Evolutionary conservation across 1,140 invertebrate species (phyloP), one percentile per base, ranked within the genome.

Genomic region (Zaprionus africanus): DNA sequence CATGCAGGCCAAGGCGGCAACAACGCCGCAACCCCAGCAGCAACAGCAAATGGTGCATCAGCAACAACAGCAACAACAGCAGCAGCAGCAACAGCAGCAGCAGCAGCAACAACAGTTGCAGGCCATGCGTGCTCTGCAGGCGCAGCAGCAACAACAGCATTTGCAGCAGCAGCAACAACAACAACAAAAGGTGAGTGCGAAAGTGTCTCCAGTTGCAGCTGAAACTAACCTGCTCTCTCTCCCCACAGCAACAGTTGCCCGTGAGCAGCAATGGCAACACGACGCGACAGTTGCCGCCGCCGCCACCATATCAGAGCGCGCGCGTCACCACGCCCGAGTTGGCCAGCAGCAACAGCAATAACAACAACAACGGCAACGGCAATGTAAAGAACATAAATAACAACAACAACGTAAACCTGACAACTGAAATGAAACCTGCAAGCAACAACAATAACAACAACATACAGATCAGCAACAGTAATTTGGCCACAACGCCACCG

Each of bases 1-100:
- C 5, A 98, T 98, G 96, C 97, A 98, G 92, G 97, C 96, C 7
- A 94, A 94, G 72, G 96, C 96, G n/a, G 96, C 80, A 13, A 88
- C 85, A 12, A 76, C 95, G 4, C 95, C 96, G 82, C 93, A 94
- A 61, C 76, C 75, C 4, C 80, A 81, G 15, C 81, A 79, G 13
- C 80, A 82, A 80, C 93, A 94, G 17, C 73, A 64, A 3, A 49
- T 94, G 12, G 70, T 59, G 34, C 73, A 74, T 22, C 82, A 94
- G 36, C 87, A 59, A 24, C 38, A 77, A n/a, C 78, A 84, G 12
- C 73, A 74, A 22, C 82, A 94, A 38, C 87, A 59, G 17, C 38
- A 77, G 13, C 78, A 84, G 12, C 77, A 82, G 4, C 82, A 83
- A 46, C 78, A 77, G 9, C 77, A 82, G 7, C 82, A 82, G 46